Evolutionary conservation across 2,888 invertebrate species (phyloP), one percentile per base, ranked within the genome.

Genomic region (Elmis aenea): DNA sequence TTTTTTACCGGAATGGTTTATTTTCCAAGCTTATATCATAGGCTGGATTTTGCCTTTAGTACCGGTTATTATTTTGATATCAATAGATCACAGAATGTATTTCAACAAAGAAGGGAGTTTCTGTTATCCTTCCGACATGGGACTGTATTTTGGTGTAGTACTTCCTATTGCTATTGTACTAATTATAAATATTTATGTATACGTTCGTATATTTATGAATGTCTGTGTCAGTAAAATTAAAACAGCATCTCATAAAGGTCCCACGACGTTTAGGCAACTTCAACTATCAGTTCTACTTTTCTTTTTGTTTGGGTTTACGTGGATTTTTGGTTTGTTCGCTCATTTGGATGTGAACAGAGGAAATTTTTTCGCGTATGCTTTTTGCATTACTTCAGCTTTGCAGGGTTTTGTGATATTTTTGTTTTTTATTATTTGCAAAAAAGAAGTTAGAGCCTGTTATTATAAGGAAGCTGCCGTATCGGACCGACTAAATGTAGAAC

Each of bases 41-140:
- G 74, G 77, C 3, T 81, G 80, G 78, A 73, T 77, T 23, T 54
- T 66, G 11, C 76, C 76, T 0, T 61, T 69, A 33, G 65, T 72
- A 12, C 63, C 75, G 0, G 67, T 76, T n/a, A 68, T 70, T 5
- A 26, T 26, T 12, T 11, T 26, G 5, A 5, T 26, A 3, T 5
- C 26, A 10, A 13, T 26, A 11, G 5, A 5, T 5, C 5, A 26
- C 5, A 5, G 13, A 5, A 13, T 73, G 50, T 57, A 65, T 51
- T 60, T 61, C 3, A 66, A 76, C 48, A 62, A 72, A 33, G 66
- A 28, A 54, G 53, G 47, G 56, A 64, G 56, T 14, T 68, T 70
- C 57, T 70, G 76, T 56, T 69, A 75, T 54, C 72, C 73, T 23
- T 62, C 70, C 5, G 73, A 70, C 2, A 58, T 73, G 11, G 65